Base-by-base conservation (phyloP, 1,140 invertebrate genomes). In the Drosophila equinoxialis region DNA sequence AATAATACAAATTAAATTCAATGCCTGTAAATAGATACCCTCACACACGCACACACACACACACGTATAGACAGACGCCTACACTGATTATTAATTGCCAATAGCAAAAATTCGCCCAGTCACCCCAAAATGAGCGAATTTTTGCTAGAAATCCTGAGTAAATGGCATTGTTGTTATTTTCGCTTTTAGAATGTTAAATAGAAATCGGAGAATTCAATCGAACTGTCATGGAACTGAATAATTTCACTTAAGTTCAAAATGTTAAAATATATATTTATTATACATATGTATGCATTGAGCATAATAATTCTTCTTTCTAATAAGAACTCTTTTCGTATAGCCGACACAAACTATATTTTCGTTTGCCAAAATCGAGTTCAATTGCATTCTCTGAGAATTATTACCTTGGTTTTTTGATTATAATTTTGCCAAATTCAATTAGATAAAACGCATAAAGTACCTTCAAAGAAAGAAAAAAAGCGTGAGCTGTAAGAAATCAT, bases 401-500 rank as follows among this genome's bases (percentile, higher is more conserved):
- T 51, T 75, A 20, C 65, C 54, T 13, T 37, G 6, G 42, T 39
- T 30, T 0, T 63, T 69, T 59, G 20, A 30, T 11, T 30, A 26
- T 23, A 3, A 39, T 35, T 77, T 42, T 33, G 20, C 64, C 63
- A 79, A 79, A 48, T 69, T 76, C 72, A 77, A 72, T 77, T 65
- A 33, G 71, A 66, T 55, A 71, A 68, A 79, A 71, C 72, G 81
- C 86, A 90, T 90, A 69, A 87, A 76, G 80, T 91, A 91, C 90
- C 90, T 91, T 87, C 83, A 83, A 87, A 3, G 23, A 64, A 80
- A 75, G 84, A 91, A 65, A 80, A 80, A 76, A 87, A 91, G 90
- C 90, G 86, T 87, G 90, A 91, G 90, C 90, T 91, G 90, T 91
- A 91, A 91, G 81, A 86, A 85, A 60, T 26, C 23, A 26, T 26